Conservation (phyloP, 30 jellyfish, hydroid and myxozoan genomes). For the Catostylus mosaicus region DNA sequence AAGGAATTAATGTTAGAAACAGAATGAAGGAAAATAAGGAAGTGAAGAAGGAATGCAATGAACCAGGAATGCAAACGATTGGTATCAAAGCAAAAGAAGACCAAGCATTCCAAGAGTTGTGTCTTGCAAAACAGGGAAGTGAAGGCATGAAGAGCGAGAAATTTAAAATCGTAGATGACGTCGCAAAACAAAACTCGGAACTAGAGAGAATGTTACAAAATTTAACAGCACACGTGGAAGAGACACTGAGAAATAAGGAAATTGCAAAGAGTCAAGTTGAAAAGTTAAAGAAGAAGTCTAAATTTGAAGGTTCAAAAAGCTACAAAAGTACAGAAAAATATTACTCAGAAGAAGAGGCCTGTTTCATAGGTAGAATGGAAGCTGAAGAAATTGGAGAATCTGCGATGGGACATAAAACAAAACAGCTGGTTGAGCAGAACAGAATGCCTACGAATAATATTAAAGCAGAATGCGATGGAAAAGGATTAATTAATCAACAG, state of each 20-base stretch:
- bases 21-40: not conserved
- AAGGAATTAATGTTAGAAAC: not conserved
- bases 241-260: not conserved
- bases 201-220: not conserved
- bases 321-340: not conserved
- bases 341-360: not conserved
- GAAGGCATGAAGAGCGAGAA: no score
- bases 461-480: no score
- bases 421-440: no score
- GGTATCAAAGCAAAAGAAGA: not conserved
- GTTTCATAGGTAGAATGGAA: not conserved
- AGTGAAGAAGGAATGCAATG: not conserved
- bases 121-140: not conserved
- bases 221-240: constrained; percentile 11
- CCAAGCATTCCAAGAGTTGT: not conserved
- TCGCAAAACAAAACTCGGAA: not conserved
- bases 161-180: not conserved
- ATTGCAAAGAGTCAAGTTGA: not conserved
- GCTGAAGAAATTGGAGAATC: no score
- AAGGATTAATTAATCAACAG: not conserved
- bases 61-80: not conserved
- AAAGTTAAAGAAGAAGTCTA: not conserved
- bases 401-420: no score
- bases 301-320: not conserved
- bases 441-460: no score